Evolutionary conservation across 2,888 invertebrate genomes (phyloP), one percentile per base, ranked within the genome.

Genomic region (Metellina segmentata): DNA sequence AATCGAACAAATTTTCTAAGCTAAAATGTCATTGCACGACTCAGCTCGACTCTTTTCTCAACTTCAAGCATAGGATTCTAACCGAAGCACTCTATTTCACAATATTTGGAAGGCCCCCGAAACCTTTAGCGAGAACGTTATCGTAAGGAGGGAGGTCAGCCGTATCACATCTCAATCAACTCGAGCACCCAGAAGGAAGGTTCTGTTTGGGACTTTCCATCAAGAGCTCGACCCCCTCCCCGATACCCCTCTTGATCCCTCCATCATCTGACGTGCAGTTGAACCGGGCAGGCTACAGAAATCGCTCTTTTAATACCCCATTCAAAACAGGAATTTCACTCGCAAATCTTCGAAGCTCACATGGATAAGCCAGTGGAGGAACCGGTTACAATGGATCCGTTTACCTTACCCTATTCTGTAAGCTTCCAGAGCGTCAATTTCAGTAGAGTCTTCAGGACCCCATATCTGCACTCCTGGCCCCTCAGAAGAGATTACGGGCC

Each of bases 161-260:
- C 82, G 53, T 79, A 91, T 91, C 87, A 51, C 87, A 51, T 87
- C 83, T 91, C 91, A 87, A 91, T 91, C 91, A 91, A 61, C 87
- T 72, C 49, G 20, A 61, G 72, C 71, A 87, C 52, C 87, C 91
- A 87, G 87, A 87, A 91, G 87, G 82, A 78, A 83, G 48, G 49
- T 13, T 52, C 75, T 78, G 89, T 89, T 78, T 71, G 89, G 77
- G 89, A 61, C 78, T 49, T 71, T 83, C 71, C 83, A 20, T 83
- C 83, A 78, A 82, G 81, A 51, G 72, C 34, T 53, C n/a, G 70
- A 6, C 19, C 9, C 34, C 70, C n/a, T 0, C 52, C 70, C 71
- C 74, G 34, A 34, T 34, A 51, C 72, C n/a, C 69, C 72, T 52
- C 70, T 13, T 49, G 78, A 79, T 79, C 16, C 78, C 52, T 86